A percentile compares a stretch with the other conserved stretches of the same genome.
phyloP scores from a whole-genome alignment of 2,113 vertebrate genomes.

The Bos javanicus region DNA sequence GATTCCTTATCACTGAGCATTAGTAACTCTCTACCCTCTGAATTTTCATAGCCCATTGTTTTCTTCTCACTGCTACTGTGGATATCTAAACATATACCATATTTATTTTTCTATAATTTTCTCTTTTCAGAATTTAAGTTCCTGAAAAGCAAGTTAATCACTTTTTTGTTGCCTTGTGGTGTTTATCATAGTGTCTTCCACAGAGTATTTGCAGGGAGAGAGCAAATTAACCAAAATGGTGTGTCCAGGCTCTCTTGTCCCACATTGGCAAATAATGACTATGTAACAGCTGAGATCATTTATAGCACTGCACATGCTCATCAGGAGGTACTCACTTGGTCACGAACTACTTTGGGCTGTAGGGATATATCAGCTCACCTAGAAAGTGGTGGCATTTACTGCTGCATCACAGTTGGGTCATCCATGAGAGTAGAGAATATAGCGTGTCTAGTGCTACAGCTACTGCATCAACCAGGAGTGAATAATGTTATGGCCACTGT shows the following conservation, averaged over 20 bases:
- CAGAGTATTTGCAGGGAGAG: not conserved
- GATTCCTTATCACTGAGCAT: not conserved
- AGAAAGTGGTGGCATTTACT: not conserved
- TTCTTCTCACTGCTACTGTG: not conserved
- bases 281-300: not conserved
- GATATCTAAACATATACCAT: not conserved
- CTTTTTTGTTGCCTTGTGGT: not conserved
- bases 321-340: not conserved
- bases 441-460: not conserved
- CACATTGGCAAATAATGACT: not conserved
- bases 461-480: not conserved
- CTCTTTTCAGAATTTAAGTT: not conserved
- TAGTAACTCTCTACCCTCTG: not conserved
- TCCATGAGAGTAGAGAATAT: not conserved
- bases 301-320: not conserved
- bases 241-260: not conserved
- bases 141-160: not conserved
- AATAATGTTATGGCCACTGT: not conserved
- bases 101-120: not conserved
- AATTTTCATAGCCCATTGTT: not conserved
- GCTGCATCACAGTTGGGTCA: not conserved
- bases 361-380: not conserved
- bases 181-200: not conserved
- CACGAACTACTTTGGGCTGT: not conserved
- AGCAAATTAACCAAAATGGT: not conserved